phyloP scores from a whole-genome alignment of 2,797 vertebrate species.

The Cottoperca gobio region DNA sequence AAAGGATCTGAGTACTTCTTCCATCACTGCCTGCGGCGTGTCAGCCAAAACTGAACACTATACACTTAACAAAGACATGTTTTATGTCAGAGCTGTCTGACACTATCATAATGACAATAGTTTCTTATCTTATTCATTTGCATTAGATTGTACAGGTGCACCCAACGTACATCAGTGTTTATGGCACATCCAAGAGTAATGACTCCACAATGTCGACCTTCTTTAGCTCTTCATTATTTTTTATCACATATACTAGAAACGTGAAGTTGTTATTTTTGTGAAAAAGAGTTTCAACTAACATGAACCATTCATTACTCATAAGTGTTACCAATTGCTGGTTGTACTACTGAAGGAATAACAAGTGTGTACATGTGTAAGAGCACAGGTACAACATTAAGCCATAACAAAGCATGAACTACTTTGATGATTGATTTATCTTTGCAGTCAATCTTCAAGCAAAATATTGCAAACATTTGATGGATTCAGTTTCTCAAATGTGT shows the following conservation, averaged over 20 bases:
- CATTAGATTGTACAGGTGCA: background rate
- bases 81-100: too few species aligned
- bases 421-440: background rate
- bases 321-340: background rate
- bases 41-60: too few species aligned
- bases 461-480: background rate
- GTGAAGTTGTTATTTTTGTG: too few species aligned
- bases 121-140: background rate
- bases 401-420: background rate
- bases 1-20: too few species aligned
- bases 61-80: background rate
- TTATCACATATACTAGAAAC: conserved; percentile 15
- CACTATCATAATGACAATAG: too few species aligned
- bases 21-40: too few species aligned
- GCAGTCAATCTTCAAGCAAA: background rate
- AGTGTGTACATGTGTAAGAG: background rate
- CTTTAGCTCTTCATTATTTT: background rate
- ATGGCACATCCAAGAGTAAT: background rate
- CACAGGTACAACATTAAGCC: background rate
- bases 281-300: conserved; percentile 27
- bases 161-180: background rate
- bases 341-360: background rate
- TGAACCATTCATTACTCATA: background rate
- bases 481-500: background rate
- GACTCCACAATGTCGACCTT: background rate